Conservation (phyloP, 2,113 vertebrate genomes). For the Theristicus caerulescens region DNA sequence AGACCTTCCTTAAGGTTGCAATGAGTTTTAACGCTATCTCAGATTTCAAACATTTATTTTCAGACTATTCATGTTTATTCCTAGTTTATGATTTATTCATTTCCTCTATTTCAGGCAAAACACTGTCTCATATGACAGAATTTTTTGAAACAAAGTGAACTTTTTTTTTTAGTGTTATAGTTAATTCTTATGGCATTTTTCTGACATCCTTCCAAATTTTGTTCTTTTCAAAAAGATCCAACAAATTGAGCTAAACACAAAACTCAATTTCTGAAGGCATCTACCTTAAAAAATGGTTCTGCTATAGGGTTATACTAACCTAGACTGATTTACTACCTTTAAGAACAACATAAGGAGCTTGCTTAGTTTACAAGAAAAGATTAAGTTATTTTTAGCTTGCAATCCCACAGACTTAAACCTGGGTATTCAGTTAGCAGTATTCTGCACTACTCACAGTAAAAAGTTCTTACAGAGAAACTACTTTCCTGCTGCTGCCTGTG, state of each 20-base stretch:
- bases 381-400: background rate
- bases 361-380: background rate
- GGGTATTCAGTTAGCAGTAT: background rate
- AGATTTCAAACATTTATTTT: constrained; percentile 24
- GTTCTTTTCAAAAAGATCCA: constrained; percentile 20
- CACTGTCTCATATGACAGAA: background rate
- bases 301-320: background rate
- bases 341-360: background rate
- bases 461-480: background rate
- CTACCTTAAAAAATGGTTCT: background rate
- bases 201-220: background rate
- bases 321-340: background rate
- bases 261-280: background rate
- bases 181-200: background rate
- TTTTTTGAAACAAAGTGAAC: background rate
- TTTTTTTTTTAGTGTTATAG: background rate
- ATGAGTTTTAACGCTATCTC: background rate
- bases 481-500: background rate
- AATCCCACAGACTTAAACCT: background rate
- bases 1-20: background rate
- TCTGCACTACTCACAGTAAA: background rate
- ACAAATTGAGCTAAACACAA: background rate
- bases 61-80: constrained; percentile 14
- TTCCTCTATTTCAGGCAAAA: background rate
- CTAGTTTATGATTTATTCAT: background rate